Evolutionary conservation across 2,797 vertebrate species (phyloP).

Genomic region (Macroramphosus scolopax): DNA sequence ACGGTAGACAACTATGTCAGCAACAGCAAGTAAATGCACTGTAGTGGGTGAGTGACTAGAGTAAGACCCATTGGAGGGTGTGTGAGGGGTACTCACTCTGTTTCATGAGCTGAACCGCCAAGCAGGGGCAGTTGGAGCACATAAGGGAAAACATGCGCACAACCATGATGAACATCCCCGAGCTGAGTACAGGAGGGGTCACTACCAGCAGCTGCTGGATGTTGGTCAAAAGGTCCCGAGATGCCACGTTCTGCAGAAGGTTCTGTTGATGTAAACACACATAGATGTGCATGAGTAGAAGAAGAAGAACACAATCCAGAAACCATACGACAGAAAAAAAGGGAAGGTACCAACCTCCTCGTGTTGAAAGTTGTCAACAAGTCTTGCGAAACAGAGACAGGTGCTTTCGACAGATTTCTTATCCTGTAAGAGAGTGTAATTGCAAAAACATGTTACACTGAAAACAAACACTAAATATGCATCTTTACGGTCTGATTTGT

Average conservation of each 20-base stretch:
- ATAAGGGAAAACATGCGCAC: conserved; percentile 99
- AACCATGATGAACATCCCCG: conserved; percentile 99
- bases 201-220: conserved; percentile 98
- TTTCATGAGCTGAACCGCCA: conserved; percentile 99
- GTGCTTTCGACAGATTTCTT: conserved; percentile 99
- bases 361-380: conserved; percentile 99
- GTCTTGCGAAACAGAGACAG: conserved; percentile 98
- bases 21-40: no score
- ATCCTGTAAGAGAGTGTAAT: conserved; percentile 78
- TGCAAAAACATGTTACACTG: no score
- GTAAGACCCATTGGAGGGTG: no score
- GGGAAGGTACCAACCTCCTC: conserved; percentile 84
- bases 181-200: conserved; percentile 96
- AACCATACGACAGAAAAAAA: conserved; percentile 3
- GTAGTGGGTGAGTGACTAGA: not conserved
- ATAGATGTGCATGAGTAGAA: conserved; percentile 1
- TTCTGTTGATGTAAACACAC: conserved; percentile 78
- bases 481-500: no score
- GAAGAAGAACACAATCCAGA: not conserved
- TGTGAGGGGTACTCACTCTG: conserved; percentile 87
- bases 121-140: conserved; percentile 97
- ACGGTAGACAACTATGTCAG: no score
- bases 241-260: conserved; percentile 97
- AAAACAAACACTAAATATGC: no score
- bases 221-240: conserved; percentile 95